Evolutionary conservation across 2,888 invertebrate genomes (phyloP).

Genomic region (Vandiemenella viatica): DNA sequence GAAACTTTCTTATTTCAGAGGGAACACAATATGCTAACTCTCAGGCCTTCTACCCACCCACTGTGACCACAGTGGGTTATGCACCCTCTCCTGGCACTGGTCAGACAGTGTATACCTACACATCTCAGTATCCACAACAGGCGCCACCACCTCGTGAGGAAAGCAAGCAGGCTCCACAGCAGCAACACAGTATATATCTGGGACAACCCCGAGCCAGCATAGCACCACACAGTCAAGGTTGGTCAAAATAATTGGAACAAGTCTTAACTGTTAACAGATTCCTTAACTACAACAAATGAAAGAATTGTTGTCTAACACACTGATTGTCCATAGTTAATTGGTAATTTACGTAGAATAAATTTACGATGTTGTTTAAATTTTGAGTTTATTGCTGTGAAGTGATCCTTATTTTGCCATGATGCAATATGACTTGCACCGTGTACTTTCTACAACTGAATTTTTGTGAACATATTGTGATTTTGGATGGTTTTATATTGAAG

Average conservation of each 20-base stretch:
- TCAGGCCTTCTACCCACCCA: conserved; percentile 25
- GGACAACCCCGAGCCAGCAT: conserved; percentile 18
- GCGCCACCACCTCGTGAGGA: conserved; percentile 23
- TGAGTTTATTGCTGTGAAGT: too few species aligned
- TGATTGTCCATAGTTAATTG: too few species aligned
- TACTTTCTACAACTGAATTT: too few species aligned
- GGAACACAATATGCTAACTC: conserved; percentile 29
- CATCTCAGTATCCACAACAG: conserved; percentile 30
- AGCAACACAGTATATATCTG: conserved; percentile 13
- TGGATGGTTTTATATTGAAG: too few species aligned
- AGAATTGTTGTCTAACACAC: too few species aligned
- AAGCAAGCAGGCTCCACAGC: neutral
- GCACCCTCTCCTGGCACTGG: conserved; percentile 21
- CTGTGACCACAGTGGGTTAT: conserved; percentile 15
- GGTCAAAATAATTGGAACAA: neutral
- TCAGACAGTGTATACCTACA: conserved; percentile 29
- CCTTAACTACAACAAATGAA: too few species aligned
- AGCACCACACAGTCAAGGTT: conserved; percentile 14
- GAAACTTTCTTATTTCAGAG: conserved; percentile 22
- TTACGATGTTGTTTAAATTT: too few species aligned
- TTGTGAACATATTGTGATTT: too few species aligned
- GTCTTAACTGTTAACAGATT: too few species aligned
- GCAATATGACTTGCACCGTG: too few species aligned
- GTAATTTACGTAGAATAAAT: too few species aligned
- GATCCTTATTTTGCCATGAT: too few species aligned